Base-by-base conservation (phyloP, 2,797 vertebrate genomes). In the Sus cebifrons region DNA sequence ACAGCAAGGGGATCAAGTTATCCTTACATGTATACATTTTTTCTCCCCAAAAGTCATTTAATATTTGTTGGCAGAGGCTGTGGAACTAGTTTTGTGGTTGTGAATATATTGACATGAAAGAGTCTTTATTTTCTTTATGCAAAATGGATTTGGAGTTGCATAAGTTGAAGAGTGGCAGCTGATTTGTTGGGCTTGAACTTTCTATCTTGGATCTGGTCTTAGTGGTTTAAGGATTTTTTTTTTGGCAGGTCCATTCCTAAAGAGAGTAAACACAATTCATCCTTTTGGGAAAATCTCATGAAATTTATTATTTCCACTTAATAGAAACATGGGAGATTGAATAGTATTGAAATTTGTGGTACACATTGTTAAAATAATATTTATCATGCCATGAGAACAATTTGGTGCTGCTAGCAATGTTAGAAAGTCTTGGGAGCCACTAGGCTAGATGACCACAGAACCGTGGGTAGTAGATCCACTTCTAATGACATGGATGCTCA, bases 101-200 rank as follows among this genome's bases (percentile, higher is more conserved):
- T 84, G 60, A 64, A 25, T 52, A 23, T 18, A 52, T 62, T 64
- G 14, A 7, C 21, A 3, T 78, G n/a, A 15, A 74, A 67, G 86
- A 58, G 4, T 56, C 90, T 65, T 29, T 58, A 44, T 90, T 84
- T 36, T 25, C 60, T 85, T 62, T 11, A 27, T 56, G 49, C 11
- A 78, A n/a, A 77, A 87, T 2, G 75, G 78, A 87, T 90, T 77
- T 90, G n/a, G 71, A 90, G n/a, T 88, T 36, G 10, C 10, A 4
- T 44, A 60, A 74, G 3, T 27, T 77, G 25, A 85, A 83, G 58
- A 49, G 17, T 36, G 49, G 65, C 54, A 79, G 32, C 23, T 29
- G 6, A 54, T 90, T 32, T 77, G 27, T 73, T 82, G 44, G 40
- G 10, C 62, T 91, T 70, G 62, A 81, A 8, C 27, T 89, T 95